Base-by-base conservation (phyloP, 1,140 invertebrate species). In the Cherax quadricarinatus region DNA sequence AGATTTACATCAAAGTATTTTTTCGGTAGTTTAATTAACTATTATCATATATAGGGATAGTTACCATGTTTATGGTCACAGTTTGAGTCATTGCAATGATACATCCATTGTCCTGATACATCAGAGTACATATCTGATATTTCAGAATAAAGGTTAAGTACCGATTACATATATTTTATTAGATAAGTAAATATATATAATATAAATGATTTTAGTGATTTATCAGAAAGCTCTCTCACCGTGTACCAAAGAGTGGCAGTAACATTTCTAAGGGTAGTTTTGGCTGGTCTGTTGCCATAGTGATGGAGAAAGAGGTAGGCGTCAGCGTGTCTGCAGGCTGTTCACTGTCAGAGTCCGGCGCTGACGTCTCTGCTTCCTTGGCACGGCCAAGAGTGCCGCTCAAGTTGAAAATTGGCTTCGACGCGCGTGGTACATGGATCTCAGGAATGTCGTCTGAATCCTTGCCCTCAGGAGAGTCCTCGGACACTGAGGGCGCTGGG, bases 281-380 rank as follows among this genome's bases (percentile, higher is more conserved):
- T 48, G 90, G 90, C 10, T 24, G 5, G 57, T 86, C 90, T 14
- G 90, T 91, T 7, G 90, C 83, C 90, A 91, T 91, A 18, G 90
- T 91, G 75, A 91, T 91, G 21, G 83, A 57, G 60, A 81, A 53
- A 21, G 84, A 79, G 60, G 30, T 41, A 5, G 84, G 88, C 16
- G 88, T 88, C 4, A 62, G 30, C 1, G 24, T n/a, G 53, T 57
- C 53, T 14, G 9, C n/a, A 16, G 5, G n/a, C 82, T 49, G 4
- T n/a, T 21, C 82, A 3, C 24, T 53, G 21, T 12, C 48, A 1
- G 51, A 86, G 49, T 75, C 85, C 10, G 85, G 70, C 18, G 85
- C 85, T 49, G 85, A 86, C 51, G 62, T 51, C 18, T 73, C 85
- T 7, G 12, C 49, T 3, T 75, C 70, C 49, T 70, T 66, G 57